These are phyloP conservation scores for Mareca penelope DNA, from an alignment of 2,797 vertebrate genomes.

Conservation along the genomic window DNA sequence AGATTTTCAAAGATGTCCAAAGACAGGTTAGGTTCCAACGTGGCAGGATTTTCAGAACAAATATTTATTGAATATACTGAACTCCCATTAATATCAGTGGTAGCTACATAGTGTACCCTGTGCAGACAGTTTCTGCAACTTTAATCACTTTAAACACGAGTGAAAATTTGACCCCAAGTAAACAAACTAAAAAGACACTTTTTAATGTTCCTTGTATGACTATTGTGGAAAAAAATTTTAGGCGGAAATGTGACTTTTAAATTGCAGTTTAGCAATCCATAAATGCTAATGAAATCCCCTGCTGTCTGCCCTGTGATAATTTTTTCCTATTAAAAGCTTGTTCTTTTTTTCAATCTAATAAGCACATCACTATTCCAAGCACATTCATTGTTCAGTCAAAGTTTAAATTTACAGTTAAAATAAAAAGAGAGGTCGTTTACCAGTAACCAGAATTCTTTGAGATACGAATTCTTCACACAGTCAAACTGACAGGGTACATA, in stretches of 20 bases:
- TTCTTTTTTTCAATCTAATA: conserved; percentile 55
- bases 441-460: neutral
- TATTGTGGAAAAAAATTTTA: neutral
- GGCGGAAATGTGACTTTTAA: conserved; percentile 36
- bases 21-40: neutral
- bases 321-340: conserved; percentile 52
- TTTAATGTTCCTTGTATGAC: neutral
- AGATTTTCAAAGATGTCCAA: neutral
- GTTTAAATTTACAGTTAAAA: conserved; percentile 22
- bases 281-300: conserved; percentile 46
- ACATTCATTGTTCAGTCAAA: neutral
- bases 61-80: neutral
- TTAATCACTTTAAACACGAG: neutral
- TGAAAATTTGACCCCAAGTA: neutral
- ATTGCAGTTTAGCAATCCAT: conserved; percentile 24
- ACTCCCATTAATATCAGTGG: neutral
- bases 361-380: conserved; percentile 22
- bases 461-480: neutral
- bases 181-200: conserved; percentile 8
- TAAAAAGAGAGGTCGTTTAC: neutral
- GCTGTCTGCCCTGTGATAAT: conserved; percentile 9
- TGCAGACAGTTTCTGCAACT: neutral
- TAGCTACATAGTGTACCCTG: neutral
- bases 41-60: neutral
- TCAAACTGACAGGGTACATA: neutral